Percentiles rank a stretch among this genome's conserved stretches.
These are phyloP conservation scores for Lamellibrachia luymesi DNA, from an alignment of 1,140 invertebrate species.

Conservation along the genomic window DNA sequence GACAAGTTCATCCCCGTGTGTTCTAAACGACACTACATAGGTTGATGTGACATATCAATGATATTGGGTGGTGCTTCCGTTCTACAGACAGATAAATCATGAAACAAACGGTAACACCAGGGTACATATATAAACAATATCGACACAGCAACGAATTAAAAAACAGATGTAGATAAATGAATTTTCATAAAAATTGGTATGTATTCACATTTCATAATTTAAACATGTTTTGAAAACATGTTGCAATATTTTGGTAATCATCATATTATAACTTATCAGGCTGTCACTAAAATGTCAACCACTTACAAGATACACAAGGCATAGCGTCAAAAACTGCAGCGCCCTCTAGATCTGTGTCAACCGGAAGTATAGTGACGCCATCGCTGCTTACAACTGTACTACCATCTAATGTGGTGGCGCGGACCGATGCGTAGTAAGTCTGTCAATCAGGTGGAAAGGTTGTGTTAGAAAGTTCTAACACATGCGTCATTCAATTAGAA, in stretches of 20 bases:
- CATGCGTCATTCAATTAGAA: too few relatives aligned
- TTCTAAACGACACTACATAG: too few relatives aligned
- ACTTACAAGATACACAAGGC: neutral
- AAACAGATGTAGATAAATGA: too few relatives aligned
- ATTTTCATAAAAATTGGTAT: too few relatives aligned
- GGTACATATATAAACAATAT: too few relatives aligned
- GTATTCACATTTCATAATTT: neutral
- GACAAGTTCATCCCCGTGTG: too few relatives aligned
- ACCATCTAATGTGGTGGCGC: neutral
- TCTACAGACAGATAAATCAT: too few relatives aligned
- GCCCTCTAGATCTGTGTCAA: neutral
- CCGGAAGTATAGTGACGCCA: constrained; percentile 11
- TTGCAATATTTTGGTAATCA: neutral
- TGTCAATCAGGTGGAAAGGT: neutral
- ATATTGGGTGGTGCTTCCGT: too few relatives aligned
- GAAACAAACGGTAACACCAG: too few relatives aligned
- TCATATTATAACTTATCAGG: neutral
- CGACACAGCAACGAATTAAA: too few relatives aligned
- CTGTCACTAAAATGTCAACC: neutral
- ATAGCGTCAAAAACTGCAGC: neutral
- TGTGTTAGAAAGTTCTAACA: too few relatives aligned
- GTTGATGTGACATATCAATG: too few relatives aligned
- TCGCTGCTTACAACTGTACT: neutral
- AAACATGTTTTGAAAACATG: neutral
- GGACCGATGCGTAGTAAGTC: neutral